Base-by-base conservation (phyloP, 1,140 invertebrate genomes). In the Caenorhabditis tropicalis region DNA sequence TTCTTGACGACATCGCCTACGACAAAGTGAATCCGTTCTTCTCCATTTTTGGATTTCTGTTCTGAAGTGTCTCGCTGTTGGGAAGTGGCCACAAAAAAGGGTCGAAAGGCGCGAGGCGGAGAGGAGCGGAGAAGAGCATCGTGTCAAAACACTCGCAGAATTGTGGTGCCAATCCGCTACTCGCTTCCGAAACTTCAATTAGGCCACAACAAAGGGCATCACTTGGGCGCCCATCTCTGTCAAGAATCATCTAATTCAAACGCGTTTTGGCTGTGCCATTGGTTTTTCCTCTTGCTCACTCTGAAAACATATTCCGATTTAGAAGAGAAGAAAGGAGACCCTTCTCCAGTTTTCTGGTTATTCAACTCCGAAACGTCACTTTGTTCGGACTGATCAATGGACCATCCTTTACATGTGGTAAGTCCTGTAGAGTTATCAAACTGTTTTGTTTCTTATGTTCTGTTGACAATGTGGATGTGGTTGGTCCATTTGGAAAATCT, bases 181-280 rank as follows among this genome's bases (percentile, higher is more conserved):
- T 74, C 36, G 65, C 65, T 74, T 74, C 65, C 65, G 65, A 74
- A 74, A 74, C 65, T 43, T 74, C 65, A 74, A 74, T 74, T 74
- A 74, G 65, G 65, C 65, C 65, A 74, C 65, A 74, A 74, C 65
- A 74, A 74, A 74, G 36, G 65, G 65, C 33, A 74, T 74, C 65
- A 74, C 65, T 74, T 74, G 65, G 39, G 39, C 39, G n/a, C 65
- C 33, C 65, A 74, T 74, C 33, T 33, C 65, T 74, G 65, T 74
- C 65, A 74, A 74, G 65, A 74, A 74, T 74, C 65, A 74, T 74
- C 65, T 74, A 74, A 74, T 74, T 74, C 65, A 29, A 19, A 36
- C 33, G 58, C 31, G 29, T 36, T 65, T 65, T 65, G 29, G 58
- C n/a, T 56, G 29, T 24, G 58, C 58, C n/a, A 65, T 65, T 56